Evolutionary conservation across 2,113 vertebrate species (phyloP).

Genomic region (Platysteira castanea): DNA sequence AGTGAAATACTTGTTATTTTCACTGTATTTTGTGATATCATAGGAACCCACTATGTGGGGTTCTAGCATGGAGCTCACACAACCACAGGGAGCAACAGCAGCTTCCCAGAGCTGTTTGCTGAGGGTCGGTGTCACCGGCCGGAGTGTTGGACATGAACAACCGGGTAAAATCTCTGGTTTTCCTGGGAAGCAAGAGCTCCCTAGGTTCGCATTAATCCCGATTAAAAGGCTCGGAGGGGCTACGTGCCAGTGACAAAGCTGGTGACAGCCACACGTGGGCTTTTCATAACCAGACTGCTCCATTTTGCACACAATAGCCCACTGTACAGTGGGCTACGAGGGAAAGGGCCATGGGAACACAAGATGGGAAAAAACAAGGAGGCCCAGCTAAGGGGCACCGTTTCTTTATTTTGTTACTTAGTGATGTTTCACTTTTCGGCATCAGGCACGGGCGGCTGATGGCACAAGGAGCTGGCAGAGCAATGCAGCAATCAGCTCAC

Average conservation of each 20-base stretch:
- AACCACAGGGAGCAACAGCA: neutral
- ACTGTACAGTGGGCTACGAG: neutral
- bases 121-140: neutral
- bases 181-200: neutral
- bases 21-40: neutral
- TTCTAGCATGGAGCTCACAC: neutral
- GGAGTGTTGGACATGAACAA: neutral
- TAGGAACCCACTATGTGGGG: neutral
- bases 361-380: neutral
- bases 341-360: neutral
- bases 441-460: fast-evolving
- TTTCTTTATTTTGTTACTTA: neutral
- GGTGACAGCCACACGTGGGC: neutral
- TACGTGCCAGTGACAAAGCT: neutral
- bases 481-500: neutral
- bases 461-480: neutral
- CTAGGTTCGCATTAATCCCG: neutral
- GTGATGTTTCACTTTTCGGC: neutral
- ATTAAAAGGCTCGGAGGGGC: neutral
- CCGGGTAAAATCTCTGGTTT: neutral
- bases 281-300: neutral
- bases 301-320: neutral
- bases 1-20: neutral
- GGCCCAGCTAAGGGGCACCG: neutral
- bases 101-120: neutral